A percentile compares a stretch with the other conserved stretches of the same genome.
These are phyloP conservation scores for Noctua janthe DNA, from an alignment of 2,888 invertebrate species.

Conservation along the genomic window DNA sequence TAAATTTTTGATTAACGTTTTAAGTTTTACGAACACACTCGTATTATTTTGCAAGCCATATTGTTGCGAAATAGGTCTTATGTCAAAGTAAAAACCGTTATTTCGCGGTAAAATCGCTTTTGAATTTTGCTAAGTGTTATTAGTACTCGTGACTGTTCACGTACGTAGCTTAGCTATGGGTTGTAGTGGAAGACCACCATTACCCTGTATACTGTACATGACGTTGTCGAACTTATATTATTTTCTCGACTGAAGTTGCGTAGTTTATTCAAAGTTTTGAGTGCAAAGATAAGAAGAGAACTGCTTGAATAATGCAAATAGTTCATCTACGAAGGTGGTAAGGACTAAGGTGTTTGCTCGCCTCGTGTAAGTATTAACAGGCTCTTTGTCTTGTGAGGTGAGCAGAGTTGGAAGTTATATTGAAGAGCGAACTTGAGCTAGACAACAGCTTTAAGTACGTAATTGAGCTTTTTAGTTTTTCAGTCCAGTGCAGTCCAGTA, in stretches of 20 bases:
- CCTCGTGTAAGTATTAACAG: constrained; percentile 41
- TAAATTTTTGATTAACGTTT: too few species aligned
- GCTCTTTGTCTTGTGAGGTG: constrained; percentile 18
- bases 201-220: constrained; percentile 42
- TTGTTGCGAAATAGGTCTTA: too few species aligned
- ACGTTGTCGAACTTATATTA: constrained; percentile 80
- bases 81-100: too few species aligned
- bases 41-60: too few species aligned
- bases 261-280: constrained; percentile 85
- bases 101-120: too few species aligned
- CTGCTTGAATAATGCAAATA: constrained; percentile 83
- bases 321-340: constrained; percentile 67
- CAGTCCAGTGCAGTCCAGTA: background rate
- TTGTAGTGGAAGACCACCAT: background rate
- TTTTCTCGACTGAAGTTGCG: constrained; percentile 80
- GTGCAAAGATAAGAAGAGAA: constrained; percentile 83
- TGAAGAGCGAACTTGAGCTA: constrained; percentile 11
- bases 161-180: background rate
- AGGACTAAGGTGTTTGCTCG: constrained; percentile 28
- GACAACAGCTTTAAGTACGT: background rate
- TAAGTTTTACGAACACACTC: too few species aligned
- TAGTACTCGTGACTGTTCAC: too few species aligned
- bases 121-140: too few species aligned
- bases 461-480: background rate
- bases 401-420: constrained; percentile 29